A percentile compares a stretch with the other conserved stretches of the same genome.
phyloP scores from a whole-genome alignment of 1,140 invertebrate genomes.

The Drosophila punjabiensis region DNA sequence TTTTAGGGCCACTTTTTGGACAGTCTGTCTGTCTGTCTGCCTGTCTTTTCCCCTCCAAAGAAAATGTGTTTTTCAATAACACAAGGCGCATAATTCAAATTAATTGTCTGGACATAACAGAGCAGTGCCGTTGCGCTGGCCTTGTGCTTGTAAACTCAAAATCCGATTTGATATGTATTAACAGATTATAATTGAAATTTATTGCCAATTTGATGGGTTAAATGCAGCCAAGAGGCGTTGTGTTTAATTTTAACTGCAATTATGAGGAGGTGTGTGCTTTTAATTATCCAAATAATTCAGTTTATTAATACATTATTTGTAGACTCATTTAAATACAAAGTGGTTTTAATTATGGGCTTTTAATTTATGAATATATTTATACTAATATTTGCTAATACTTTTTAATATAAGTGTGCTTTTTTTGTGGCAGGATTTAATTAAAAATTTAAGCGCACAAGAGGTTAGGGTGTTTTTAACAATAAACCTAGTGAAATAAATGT shows the following conservation, averaged over 20 bases:
- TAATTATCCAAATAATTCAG: slow-evolving; percentile 10
- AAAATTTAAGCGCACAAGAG: background rate
- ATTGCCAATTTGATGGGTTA: slow-evolving; percentile 22
- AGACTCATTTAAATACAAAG: slow-evolving; percentile 4
- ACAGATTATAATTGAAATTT: slow-evolving; percentile 36
- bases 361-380: background rate
- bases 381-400: background rate
- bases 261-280: background rate
- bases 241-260: background rate
- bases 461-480: background rate
- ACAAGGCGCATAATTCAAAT: slow-evolving; percentile 63
- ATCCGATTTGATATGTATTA: slow-evolving; percentile 22
- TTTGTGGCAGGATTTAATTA: background rate
- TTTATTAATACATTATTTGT: slow-evolving; percentile 2
- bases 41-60: background rate
- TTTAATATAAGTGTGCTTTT: background rate
- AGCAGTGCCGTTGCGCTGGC: slow-evolving; percentile 31
- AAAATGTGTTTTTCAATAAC: slow-evolving; percentile 62
- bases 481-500: background rate
- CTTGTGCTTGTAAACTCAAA: slow-evolving; percentile 42
- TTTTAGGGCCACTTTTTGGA: slow-evolving; percentile 44
- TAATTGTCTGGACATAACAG: slow-evolving; percentile 59
- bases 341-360: background rate
- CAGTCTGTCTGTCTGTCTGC: slow-evolving; percentile 26
- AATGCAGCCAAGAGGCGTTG: background rate